Evolutionary conservation across 2,888 invertebrate species (phyloP).

Genomic region (Diarsia brunnea): DNA sequence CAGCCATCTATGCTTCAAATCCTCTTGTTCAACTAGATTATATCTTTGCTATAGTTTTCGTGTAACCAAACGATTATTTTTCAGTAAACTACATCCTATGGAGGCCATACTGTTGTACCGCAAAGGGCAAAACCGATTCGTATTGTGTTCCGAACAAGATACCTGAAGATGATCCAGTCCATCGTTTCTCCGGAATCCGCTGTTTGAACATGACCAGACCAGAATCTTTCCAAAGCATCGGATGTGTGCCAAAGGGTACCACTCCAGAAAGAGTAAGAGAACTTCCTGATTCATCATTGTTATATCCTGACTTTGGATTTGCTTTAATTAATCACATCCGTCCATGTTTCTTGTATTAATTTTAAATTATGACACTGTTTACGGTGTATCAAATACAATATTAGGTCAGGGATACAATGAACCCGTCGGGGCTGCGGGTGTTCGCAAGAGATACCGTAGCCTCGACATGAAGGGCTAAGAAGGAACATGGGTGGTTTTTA

Average conservation of each 20-base stretch:
- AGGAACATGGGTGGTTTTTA: no score
- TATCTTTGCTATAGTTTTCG: background rate
- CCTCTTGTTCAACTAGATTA: background rate
- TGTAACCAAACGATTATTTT: constrained; percentile 13
- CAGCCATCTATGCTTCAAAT: background rate
- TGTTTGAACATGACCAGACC: constrained; percentile 79
- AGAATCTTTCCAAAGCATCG: constrained; percentile 74
- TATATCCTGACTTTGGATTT: background rate
- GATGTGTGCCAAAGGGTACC: constrained; percentile 71
- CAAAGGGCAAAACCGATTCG: constrained; percentile 70
- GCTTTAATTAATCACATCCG: no score
- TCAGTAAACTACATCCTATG: constrained; percentile 74
- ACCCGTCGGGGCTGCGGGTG: no score
- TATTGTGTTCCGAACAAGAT: constrained; percentile 72
- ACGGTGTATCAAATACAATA: no score
- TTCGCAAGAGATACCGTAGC: no score
- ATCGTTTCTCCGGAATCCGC: constrained; percentile 73
- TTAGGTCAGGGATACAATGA: no score
- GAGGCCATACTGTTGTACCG: constrained; percentile 74
- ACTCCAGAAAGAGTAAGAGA: constrained; percentile 72
- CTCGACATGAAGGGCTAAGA: no score
- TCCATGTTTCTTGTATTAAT: background rate
- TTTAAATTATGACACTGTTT: background rate
- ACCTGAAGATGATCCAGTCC: constrained; percentile 76
- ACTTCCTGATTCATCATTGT: background rate